Evolutionary conservation across 2,797 vertebrate genomes (phyloP), one percentile per base, ranked within the genome.

Genomic region (Gymnoscopelus braueri): DNA sequence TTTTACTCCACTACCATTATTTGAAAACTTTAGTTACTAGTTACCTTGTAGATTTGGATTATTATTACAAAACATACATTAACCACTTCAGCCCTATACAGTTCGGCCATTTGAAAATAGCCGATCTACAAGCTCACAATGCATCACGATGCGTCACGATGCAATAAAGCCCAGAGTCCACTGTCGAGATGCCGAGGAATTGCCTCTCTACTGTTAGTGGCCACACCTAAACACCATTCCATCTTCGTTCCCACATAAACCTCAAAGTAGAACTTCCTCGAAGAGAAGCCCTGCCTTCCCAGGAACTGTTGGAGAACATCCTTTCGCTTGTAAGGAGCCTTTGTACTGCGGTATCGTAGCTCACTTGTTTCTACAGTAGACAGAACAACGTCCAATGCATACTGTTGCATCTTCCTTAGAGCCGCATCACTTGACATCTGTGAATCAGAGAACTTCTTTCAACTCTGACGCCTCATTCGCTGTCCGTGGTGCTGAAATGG

Each of bases 151-250:
- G 19, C 19, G 19, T 19, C 19, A 29, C 26, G 26, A 29, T 29
- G 8, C 8, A 39, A 9, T 10, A 44, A 10, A 44, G 78, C 85
- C 87, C 87, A 91, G 4, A 87, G 72, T 47, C 89, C 80, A 14
- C 3, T 15, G 1, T 1, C 1, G 0, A 69, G 50, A 3, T 2
- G 15, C 7, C 59, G 75, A 5, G 2, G 1, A 0, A 82, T 1
- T 0, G 0, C 5, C 0, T 35, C 50, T 1, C 3, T 59, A 65
- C 74, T 84, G 44, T 73, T 62, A 0, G 13, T 55, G 13, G 83
- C 84, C 8, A 90, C 57, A 0, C 89, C 90, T 63, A 89, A 54
- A 29, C 62, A 71, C 85, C 87, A 91, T 8, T 89, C 85, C 0
- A 71, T 75, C 77, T 91, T 90, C 7, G 47, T 9, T 0, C 81